These are phyloP conservation scores for Phragmatobia fuliginosa DNA, from an alignment of 2,888 invertebrate genomes.

Conservation along the genomic window DNA sequence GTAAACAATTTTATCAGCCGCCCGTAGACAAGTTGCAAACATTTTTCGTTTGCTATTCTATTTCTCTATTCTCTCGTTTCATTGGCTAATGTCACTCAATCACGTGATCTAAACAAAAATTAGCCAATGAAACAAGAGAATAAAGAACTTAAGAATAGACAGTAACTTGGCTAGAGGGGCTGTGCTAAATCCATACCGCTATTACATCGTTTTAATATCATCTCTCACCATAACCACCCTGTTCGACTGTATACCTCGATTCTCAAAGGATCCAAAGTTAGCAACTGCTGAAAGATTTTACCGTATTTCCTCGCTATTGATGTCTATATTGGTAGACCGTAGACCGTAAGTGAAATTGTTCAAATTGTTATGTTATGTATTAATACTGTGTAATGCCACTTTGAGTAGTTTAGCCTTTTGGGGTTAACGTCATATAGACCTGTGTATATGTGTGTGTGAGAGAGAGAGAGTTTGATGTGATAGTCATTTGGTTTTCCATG, in stretches of 20 bases:
- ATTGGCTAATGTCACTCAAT: too few species aligned
- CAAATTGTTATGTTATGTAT: slow-evolving; percentile 34
- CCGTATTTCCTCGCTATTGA: slow-evolving; percentile 60
- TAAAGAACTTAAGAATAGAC: too few species aligned
- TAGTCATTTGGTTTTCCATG: background rate
- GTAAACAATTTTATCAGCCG: too few species aligned
- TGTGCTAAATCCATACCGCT: background rate
- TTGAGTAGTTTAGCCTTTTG: slow-evolving; percentile 46
- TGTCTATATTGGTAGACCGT: slow-evolving; percentile 38
- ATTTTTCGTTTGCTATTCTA: too few species aligned
- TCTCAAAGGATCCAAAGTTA: slow-evolving; percentile 64
- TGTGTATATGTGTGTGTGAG: background rate
- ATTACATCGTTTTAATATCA: slow-evolving; percentile 20
- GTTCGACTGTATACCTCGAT: slow-evolving; percentile 40
- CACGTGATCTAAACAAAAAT: too few species aligned
- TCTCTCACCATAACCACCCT: slow-evolving; percentile 26
- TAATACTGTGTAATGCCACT: slow-evolving; percentile 43
- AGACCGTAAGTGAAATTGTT: slow-evolving; percentile 51
- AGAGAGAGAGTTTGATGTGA: background rate
- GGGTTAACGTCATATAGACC: slow-evolving; percentile 25
- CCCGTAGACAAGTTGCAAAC: too few species aligned
- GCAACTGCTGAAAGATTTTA: slow-evolving; percentile 56
- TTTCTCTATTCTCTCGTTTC: too few species aligned
- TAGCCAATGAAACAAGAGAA: too few species aligned
- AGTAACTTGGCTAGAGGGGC: too few species aligned